These are phyloP conservation scores for Patella depressa DNA, from an alignment of 2,888 invertebrate genomes.

Conservation along the genomic window DNA sequence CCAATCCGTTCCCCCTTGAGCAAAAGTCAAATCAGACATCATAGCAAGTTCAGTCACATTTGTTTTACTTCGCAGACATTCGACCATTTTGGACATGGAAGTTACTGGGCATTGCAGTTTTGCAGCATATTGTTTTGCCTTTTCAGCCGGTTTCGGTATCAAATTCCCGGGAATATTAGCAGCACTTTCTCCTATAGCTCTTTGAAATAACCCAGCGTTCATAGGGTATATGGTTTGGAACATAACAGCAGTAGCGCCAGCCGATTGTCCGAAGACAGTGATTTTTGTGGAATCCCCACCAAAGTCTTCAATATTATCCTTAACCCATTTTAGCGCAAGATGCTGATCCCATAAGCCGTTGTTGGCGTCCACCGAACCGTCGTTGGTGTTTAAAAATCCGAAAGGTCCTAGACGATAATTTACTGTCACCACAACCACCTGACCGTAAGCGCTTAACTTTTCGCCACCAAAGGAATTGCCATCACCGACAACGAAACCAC, in stretches of 20 bases:
- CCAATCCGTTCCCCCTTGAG: neutral
- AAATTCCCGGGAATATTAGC: neutral
- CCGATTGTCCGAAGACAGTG: conserved; percentile 24
- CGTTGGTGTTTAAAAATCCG: conserved; percentile 29
- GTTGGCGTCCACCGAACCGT: conserved; percentile 21
- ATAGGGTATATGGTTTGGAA: conserved; percentile 25
- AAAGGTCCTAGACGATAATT: conserved; percentile 31
- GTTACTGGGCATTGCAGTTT: neutral
- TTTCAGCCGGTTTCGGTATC: neutral
- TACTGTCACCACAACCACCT: conserved; percentile 31
- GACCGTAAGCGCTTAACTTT: conserved; percentile 15
- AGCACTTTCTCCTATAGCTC: conserved; percentile 29
- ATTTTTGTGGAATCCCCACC: conserved; percentile 28
- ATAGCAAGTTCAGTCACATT: neutral
- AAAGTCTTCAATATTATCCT: conserved; percentile 26
- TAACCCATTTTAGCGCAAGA: conserved; percentile 30
- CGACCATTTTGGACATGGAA: neutral
- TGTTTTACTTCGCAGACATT: neutral
- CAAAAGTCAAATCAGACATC: neutral
- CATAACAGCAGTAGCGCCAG: conserved; percentile 26
- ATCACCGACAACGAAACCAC: conserved; percentile 22
- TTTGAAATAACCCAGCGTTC: conserved; percentile 23
- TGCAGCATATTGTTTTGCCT: neutral
- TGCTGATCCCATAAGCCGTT: conserved; percentile 30
- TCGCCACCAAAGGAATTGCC: conserved; percentile 17